Evolutionary conservation across 2,888 invertebrate genomes (phyloP).

Genomic region (Pammene aurita): DNA sequence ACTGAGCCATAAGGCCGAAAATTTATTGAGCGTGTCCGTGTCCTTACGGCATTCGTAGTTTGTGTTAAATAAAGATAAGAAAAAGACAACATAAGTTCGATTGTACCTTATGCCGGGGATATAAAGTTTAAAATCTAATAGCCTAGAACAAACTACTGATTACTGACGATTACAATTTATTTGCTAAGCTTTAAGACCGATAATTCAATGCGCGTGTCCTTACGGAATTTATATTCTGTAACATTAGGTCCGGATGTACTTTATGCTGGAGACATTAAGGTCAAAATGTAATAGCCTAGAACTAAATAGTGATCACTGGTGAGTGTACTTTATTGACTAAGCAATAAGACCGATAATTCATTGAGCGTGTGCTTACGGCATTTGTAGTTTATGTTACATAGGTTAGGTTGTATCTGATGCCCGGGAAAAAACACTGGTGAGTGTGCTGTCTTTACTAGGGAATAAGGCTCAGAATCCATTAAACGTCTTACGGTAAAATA

Average conservation of each 20-base stretch:
- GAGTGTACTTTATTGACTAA: conserved; percentile 54
- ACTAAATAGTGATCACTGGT: conserved; percentile 92
- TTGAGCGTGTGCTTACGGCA: no score
- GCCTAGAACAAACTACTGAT: conserved; percentile 89
- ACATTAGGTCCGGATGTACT: not conserved
- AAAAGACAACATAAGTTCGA: no score
- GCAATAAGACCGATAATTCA: no score
- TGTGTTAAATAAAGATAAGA: no score
- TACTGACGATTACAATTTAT: conserved; percentile 84
- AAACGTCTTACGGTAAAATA: no score
- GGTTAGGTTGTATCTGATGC: no score
- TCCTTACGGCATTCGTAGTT: no score
- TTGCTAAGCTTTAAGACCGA: not conserved
- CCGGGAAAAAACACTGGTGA: conserved; percentile 88
- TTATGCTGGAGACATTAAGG: not conserved
- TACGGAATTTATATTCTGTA: no score
- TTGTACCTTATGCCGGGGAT: not conserved
- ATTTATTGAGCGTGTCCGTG: no score
- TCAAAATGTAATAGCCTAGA: conserved; percentile 66
- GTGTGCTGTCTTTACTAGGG: conserved; percentile 53
- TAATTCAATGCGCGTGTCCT: no score
- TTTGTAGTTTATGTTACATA: no score
- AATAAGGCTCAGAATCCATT: no score
- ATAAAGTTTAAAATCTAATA: not conserved
- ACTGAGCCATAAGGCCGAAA: not conserved